phyloP scores from a whole-genome alignment of 2,888 invertebrate species.

The Lissonota sp. region DNA sequence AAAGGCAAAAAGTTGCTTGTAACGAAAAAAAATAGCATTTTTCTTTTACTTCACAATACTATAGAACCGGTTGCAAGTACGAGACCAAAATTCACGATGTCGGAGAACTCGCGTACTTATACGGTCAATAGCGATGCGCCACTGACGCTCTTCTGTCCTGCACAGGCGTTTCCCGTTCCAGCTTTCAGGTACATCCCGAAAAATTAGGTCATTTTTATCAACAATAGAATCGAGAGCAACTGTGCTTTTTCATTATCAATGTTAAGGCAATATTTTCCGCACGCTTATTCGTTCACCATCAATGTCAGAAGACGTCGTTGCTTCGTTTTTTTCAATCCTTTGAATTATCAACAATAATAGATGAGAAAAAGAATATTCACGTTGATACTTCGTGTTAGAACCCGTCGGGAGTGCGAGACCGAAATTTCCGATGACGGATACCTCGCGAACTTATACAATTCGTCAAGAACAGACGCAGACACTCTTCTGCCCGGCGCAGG shows the following conservation, averaged over 20 bases:
- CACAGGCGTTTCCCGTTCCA: slow-evolving; percentile 91
- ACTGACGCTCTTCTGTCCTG: slow-evolving; percentile 89
- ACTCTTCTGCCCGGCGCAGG: slow-evolving; percentile 83
- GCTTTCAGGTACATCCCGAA: slow-evolving; percentile 87
- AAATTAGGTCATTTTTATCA: slow-evolving; percentile 5
- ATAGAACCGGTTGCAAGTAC: slow-evolving; percentile 91
- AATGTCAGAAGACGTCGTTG: too few species aligned
- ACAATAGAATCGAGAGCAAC: background rate
- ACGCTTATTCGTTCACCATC: background rate
- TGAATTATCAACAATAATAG: too few species aligned
- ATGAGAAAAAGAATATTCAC: background rate
- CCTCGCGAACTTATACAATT: slow-evolving; percentile 64
- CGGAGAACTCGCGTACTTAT: slow-evolving; percentile 83
- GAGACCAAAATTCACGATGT: slow-evolving; percentile 84
- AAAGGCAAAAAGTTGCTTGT: background rate
- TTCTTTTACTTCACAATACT: slow-evolving; percentile 55
- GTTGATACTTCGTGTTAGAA: slow-evolving; percentile 76
- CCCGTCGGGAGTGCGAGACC: slow-evolving; percentile 87
- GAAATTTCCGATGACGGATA: slow-evolving; percentile 85
- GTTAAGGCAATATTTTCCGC: background rate
- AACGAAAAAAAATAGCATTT: slow-evolving; percentile 37
- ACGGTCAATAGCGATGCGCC: slow-evolving; percentile 78
- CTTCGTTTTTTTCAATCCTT: too few species aligned
- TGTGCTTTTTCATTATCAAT: slow-evolving; percentile 15
- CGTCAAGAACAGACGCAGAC: slow-evolving; percentile 72